Evolutionary conservation across 2,797 vertebrate species (phyloP), one percentile per base, ranked within the genome.

Genomic region (Lagorchestes hirsutus): DNA sequence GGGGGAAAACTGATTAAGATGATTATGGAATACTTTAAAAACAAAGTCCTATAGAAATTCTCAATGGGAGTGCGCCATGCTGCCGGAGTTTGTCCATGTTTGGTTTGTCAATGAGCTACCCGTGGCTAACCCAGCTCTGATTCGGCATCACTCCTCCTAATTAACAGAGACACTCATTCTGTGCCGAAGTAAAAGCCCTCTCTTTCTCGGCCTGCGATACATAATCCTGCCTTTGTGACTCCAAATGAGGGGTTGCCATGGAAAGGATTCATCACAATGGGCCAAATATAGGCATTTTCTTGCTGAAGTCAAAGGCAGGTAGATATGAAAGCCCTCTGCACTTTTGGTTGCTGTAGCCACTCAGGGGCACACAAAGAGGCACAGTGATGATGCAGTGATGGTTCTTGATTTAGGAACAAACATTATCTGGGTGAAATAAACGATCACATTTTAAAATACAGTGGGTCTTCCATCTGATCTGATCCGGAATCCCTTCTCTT

Each of bases 1-100:
- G 92, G 97, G 90, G 55, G 96, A 95, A 96, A 93, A 55, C 92
- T 62, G 29, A 2, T 92, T 29, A 90, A 97, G 94, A 96, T 91
- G 58, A 46, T 58, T 90, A 95, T 55, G 92, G 96, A 93, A 94
- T 29, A 95, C 5, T 52, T 54, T 22, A 24, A 97, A 95, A 95
- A 40, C 58, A 54, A 58, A 95, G 29, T 93, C 27, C 90, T 92
- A 58, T 28, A 91, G 90, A 87, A 91, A 94, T 91, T 91, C 91
- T 95, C 54, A 52, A 92, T 91, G 54, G 82, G 67, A 54, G 28
- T 1, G 2, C 55, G 40, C 4, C 59, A 31, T 54, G 29, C 50
- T 27, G 2, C 1, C 1, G 55, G 29, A 34, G 55, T 59, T 59
- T 24, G 22, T 93, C 14, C 74, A 87, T 91, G 93, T 62, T 93